Base-by-base conservation (phyloP, 2,113 vertebrate genomes). In the Perca flavescens region DNA sequence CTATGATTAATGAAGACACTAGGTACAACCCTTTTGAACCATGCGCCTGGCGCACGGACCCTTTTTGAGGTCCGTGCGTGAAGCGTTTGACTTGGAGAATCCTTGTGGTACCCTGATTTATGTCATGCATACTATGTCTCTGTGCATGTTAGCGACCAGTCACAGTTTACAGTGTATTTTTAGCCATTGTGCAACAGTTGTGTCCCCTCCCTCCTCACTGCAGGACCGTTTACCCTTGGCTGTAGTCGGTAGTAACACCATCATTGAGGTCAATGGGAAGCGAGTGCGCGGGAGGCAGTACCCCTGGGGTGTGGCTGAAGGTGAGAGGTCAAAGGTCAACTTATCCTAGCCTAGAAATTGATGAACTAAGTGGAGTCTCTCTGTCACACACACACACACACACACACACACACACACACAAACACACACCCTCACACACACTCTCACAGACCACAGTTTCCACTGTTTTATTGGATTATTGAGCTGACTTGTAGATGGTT, bases 241-340 rank as follows among this genome's bases (percentile, higher is more conserved):
- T 80, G 98, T 99, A 71, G 98, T 99, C 21, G 98, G 98, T 79
- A 99, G 97, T 82, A 99, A 99, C 94, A 98, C 97, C 65, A 97
- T 97, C 90, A 97, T 99, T 61, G 97, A 99, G 96, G 97, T 98
- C 89, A 97, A 97, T 25, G 98, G 97, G 90, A 98, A 99, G 93
- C 95, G 97, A 79, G 97, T 98, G 72, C 95, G 98, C 84, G 98
- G 98, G 86, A 96, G 98, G 88, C 97, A 99, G 94, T 99, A 99
- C 93, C 97, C 98, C 1, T 99, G 98, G 98, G 97, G 98, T 70
- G 97, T 99, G 92, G 98, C 97, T 82, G 98, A 99, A 97, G 98
- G 98, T 99, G 94, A 97, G 94, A 43, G 75, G 47, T 76, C 34
- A 40, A 12, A 79, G 81, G 43, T 89, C 84, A 74, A 56, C 49